Percentiles rank a stretch among this genome's conserved stretches.
These are phyloP conservation scores for Cryptomyrus ogoouensis DNA, from an alignment of 2,113 vertebrate genomes.

Conservation along the genomic window DNA sequence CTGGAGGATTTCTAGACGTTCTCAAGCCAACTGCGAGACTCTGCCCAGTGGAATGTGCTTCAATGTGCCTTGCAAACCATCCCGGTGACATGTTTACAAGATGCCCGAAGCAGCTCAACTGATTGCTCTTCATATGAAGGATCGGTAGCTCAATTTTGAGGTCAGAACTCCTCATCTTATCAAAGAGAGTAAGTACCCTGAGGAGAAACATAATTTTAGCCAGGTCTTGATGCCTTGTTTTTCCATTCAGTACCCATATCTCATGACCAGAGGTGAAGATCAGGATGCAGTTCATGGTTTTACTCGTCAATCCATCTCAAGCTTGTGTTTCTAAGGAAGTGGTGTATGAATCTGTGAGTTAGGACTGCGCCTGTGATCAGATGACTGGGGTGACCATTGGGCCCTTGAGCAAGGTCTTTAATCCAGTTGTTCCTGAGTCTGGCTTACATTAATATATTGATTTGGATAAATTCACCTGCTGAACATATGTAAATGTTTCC, in stretches of 20 bases:
- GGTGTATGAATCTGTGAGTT: neutral
- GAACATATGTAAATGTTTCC: neutral
- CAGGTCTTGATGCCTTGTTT: neutral
- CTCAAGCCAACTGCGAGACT: neutral
- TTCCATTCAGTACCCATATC: neutral
- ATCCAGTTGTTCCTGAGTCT: neutral
- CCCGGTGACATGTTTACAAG: neutral
- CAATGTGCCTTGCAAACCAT: neutral
- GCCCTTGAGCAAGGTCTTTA: neutral
- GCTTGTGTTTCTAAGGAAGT: no score
- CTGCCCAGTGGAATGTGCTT: neutral
- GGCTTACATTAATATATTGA: neutral
- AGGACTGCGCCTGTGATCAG: neutral
- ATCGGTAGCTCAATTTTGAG: neutral
- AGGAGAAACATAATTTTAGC: neutral
- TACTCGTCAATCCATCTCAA: neutral
- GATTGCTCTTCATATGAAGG: neutral
- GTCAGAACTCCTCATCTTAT: neutral
- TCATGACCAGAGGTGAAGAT: neutral
- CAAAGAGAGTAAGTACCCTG: neutral
- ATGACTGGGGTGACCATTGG: neutral
- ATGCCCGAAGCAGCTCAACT: neutral
- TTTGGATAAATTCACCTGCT: neutral
- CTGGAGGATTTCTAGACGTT: neutral
- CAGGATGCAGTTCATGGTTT: neutral